Conservation (phyloP, 1,140 invertebrate genomes). For the Magallana gigas region DNA sequence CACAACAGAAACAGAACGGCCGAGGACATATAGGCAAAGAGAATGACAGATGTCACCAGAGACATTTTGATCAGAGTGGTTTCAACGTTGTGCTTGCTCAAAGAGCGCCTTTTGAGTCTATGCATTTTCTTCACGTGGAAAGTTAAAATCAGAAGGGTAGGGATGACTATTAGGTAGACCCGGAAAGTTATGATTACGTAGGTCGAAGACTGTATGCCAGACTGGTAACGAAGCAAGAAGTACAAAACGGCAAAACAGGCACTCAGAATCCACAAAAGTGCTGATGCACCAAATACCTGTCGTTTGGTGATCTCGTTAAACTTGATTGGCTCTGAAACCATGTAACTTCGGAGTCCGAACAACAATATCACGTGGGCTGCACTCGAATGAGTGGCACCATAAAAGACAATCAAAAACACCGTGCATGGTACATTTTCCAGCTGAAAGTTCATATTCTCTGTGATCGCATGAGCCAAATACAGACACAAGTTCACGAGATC, state of each 20-base stretch:
- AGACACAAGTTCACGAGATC: background rate
- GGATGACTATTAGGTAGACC: background rate
- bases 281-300: background rate
- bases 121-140: constrained; percentile 9
- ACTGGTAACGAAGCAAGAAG: background rate
- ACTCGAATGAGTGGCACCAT: background rate
- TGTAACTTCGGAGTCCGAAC: constrained; percentile 3
- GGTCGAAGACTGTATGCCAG: background rate
- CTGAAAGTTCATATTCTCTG: background rate
- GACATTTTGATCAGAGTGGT: constrained; percentile 1
- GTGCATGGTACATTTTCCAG: background rate
- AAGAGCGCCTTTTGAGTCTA: background rate
- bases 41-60: background rate
- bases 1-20: background rate
- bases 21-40: background rate
- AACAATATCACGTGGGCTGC: background rate
- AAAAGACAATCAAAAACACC: background rate
- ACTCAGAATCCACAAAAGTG: background rate
- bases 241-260: background rate
- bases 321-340: constrained; percentile 4
- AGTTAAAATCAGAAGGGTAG: background rate
- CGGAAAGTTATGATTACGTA: background rate
- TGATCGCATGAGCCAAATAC: background rate
- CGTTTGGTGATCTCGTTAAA: background rate
- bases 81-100: background rate